Base-by-base conservation (phyloP, 1,140 invertebrate genomes). In the Coelopa frigida region DNA sequence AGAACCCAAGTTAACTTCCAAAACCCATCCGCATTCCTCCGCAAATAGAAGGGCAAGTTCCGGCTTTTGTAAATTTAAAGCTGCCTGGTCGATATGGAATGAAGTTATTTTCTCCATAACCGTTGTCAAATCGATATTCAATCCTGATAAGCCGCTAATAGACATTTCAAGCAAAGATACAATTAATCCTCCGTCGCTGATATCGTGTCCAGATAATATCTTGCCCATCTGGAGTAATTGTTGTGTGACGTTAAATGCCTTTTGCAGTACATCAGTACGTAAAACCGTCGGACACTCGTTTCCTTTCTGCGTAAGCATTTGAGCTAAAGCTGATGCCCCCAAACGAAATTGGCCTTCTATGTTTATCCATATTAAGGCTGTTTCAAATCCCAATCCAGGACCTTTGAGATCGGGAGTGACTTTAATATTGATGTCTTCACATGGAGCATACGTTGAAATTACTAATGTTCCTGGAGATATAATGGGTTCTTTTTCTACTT, bases 121-220 rank as follows among this genome's bases (percentile, higher is more conserved):
- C n/a, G 81, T 75, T 3, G 59, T 61, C 17, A 89, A 61, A 51
- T 90, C 74, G 0, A 93, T 61, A 8, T 81, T 60, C 1, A 94
- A 57, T 5, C 92, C 92, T 60, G 83, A 81, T 44, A 95, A 75
- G 41, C 94, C 93, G 51, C 81, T 93, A 65, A 98, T 94, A 23
- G 85, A 84, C 94, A 98, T 98, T 74, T 99, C 95, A 26, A 98
- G 59, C 0, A 94, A 58, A 60, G 87, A 91, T 0, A 86, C 89
- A 23, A 98, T 75, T 4, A 98, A 70, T 20, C 95, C 95, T 29
- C 95, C 95, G 73, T 98, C 95, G 69, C 93, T 97, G 1, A 98
- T 75, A 72, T 99, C 95, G 69, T 99, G 95, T 2, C 94, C 93
- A n/a, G 94, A 78, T 12, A 86, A 67, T 7, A 97, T 63, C 60